A percentile compares a stretch with the other conserved stretches of the same genome.
Conservation (phyloP, 2,797 vertebrate genomes). For the Siniperca scherzeri region DNA sequence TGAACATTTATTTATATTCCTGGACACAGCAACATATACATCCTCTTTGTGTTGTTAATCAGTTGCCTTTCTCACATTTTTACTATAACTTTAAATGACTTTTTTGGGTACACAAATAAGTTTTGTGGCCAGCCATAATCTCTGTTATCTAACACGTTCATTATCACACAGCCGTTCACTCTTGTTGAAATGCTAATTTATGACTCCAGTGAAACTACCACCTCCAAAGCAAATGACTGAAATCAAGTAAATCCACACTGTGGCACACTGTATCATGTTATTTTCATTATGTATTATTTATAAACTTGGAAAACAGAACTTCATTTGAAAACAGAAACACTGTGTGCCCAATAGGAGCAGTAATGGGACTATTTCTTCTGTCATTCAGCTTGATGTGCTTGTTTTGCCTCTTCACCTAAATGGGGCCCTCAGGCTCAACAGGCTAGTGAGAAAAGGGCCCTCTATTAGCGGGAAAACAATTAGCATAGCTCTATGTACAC, state of each 20-base stretch:
- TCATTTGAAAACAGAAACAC: slow-evolving; percentile 16
- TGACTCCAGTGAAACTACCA: slow-evolving; percentile 44
- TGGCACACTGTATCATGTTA: neutral
- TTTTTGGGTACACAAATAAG: slow-evolving; percentile 6
- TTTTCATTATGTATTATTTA: neutral
- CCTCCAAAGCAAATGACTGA: slow-evolving; percentile 29
- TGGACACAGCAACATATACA: too few species aligned
- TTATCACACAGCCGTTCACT: slow-evolving; percentile 37
- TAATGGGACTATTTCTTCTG: slow-evolving; percentile 40
- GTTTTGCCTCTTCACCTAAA: slow-evolving; percentile 66
- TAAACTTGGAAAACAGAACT: slow-evolving; percentile 15
- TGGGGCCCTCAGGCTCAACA: slow-evolving; percentile 62
- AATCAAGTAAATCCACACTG: slow-evolving; percentile 18
- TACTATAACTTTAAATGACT: neutral
- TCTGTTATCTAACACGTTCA: slow-evolving; percentile 30
- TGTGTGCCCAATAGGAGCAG: neutral
- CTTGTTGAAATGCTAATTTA: slow-evolving; percentile 55
- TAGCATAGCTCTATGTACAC: slow-evolving; percentile 72
- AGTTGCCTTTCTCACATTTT: slow-evolving; percentile 15
- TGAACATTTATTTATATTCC: neutral
- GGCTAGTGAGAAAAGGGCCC: slow-evolving; percentile 65
- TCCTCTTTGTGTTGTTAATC: slow-evolving; percentile 11
- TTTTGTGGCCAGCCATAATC: slow-evolving; percentile 10
- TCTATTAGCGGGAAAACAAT: slow-evolving; percentile 74
- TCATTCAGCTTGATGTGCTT: slow-evolving; percentile 52